Evolutionary conservation across 2,113 vertebrate genomes (phyloP).

Genomic region (Ceyx cyanopectus): DNA sequence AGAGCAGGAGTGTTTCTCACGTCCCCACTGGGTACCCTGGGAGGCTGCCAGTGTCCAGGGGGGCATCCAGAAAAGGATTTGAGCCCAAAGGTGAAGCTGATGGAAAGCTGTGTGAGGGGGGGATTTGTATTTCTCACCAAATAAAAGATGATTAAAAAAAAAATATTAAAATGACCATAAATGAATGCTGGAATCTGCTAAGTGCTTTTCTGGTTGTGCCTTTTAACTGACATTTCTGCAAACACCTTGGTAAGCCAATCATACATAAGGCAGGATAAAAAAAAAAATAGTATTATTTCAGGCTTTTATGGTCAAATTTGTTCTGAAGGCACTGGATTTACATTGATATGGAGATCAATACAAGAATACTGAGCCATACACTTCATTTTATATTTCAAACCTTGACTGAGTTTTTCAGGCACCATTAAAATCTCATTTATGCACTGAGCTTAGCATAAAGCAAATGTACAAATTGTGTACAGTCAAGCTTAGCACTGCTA

Average conservation of each 20-base stretch:
- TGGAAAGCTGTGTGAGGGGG: not conserved
- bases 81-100: not conserved
- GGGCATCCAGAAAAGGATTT: not conserved
- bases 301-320: not conserved
- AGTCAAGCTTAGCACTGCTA: not conserved
- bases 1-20: not conserved
- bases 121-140: constrained; percentile 26
- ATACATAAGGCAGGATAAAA: not conserved
- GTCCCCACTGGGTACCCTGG: not conserved
- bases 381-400: not conserved
- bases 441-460: not conserved
- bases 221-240: not conserved
- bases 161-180: not conserved
- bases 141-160: not conserved
- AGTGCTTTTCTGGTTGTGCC: not conserved
- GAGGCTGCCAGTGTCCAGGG: not conserved
- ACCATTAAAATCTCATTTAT: constrained; percentile 33
- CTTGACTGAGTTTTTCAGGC: constrained; percentile 33
- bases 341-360: not conserved
- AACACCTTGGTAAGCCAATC: not conserved
- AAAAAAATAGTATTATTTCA: constrained; percentile 11
- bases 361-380: not conserved
- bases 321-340: not conserved
- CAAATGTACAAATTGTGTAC: not conserved
- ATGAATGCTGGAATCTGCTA: not conserved